phyloP scores from a whole-genome alignment of 2,888 invertebrate genomes.

The Erpobdella octoculata region DNA sequence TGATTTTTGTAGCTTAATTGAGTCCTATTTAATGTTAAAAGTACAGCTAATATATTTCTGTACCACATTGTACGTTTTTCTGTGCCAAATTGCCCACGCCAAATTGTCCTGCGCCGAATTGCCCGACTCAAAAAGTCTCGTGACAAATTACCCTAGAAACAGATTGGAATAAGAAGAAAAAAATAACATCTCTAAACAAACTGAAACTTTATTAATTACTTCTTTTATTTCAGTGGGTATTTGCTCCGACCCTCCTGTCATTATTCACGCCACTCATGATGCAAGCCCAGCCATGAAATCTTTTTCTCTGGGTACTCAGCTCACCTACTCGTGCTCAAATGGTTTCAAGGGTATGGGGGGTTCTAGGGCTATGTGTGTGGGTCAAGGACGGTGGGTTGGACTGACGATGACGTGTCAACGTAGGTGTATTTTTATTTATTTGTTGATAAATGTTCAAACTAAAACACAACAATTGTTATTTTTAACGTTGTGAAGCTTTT shows the following conservation, averaged over 20 bases:
- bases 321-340: conserved; percentile 69
- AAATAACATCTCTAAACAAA: too few relatives aligned
- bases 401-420: conserved; percentile 92
- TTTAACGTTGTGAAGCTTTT: too few relatives aligned
- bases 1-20: too few relatives aligned
- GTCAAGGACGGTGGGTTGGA: conserved; percentile 85
- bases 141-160: too few relatives aligned
- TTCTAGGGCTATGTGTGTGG: conserved; percentile 81
- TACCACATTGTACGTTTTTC: too few relatives aligned
- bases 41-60: too few relatives aligned
- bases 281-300: conserved; percentile 77
- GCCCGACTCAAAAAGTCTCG: too few relatives aligned
- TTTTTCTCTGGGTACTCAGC: conserved; percentile 78
- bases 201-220: too few relatives aligned
- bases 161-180: too few relatives aligned
- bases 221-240: conserved; percentile 45
- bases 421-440: conserved; percentile 56
- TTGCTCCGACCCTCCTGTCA: conserved; percentile 53
- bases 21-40: too few relatives aligned
- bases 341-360: conserved; percentile 88
- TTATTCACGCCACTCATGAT: conserved; percentile 60
- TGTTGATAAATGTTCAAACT: not conserved
- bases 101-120: too few relatives aligned
- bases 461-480: not conserved
- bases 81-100: too few relatives aligned